Conservation (phyloP, 2,113 vertebrate genomes). For the Paraplagusia blochii region DNA sequence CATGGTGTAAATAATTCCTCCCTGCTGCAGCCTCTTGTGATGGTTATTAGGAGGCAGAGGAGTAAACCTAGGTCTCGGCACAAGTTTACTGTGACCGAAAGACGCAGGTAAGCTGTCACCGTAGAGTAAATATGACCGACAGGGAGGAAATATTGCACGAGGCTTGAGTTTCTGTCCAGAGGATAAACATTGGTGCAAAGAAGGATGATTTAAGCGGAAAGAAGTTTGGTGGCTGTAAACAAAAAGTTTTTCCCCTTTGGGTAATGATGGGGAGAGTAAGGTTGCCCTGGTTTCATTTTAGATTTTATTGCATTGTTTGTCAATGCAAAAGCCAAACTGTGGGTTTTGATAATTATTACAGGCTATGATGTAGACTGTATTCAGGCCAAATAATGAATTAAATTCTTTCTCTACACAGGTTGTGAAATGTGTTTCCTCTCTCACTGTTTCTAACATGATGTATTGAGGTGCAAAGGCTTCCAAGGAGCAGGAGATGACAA, state of each 20-base stretch:
- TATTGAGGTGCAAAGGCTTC: conserved; percentile 19
- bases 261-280: conserved; percentile 2
- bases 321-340: neutral
- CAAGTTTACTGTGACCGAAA: conserved; percentile 66
- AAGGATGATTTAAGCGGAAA: conserved; percentile 46
- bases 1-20: conserved; percentile 51
- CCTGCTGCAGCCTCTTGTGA: conserved; percentile 53
- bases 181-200: conserved; percentile 58
- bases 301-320: too few species aligned
- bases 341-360: too few species aligned
- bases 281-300: neutral
- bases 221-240: conserved; percentile 41
- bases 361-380: too few species aligned
- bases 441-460: conserved; percentile 17
- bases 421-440: conserved; percentile 8
- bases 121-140: conserved; percentile 57
- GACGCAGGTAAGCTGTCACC: conserved; percentile 64
- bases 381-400: too few species aligned
- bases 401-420: neutral
- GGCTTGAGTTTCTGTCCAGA: conserved; percentile 51
- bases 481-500: conserved; percentile 27
- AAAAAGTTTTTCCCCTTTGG: conserved; percentile 2
- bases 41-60: conserved; percentile 62
- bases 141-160: conserved; percentile 29
- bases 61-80: conserved; percentile 52